phyloP scores from a whole-genome alignment of 2,797 vertebrate species.

The Octomys mimax region DNA sequence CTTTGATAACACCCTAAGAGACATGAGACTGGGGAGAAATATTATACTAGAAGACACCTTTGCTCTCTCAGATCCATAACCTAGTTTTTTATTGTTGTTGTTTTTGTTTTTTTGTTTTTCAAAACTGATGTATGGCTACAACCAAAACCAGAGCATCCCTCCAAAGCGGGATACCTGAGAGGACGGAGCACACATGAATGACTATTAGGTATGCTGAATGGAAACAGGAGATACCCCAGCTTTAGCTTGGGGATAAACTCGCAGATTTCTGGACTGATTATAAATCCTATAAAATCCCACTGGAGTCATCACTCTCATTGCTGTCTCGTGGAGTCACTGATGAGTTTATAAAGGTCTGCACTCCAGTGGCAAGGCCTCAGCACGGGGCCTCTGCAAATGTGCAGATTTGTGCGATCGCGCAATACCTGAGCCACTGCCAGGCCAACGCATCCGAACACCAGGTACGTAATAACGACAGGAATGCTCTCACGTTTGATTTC shows the following conservation, averaged over 20 bases:
- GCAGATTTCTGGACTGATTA: slow-evolving; percentile 30
- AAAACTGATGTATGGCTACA: background rate
- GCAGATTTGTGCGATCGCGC: background rate
- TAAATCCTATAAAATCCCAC: background rate
- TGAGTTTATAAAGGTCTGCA: background rate
- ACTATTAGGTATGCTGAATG: background rate
- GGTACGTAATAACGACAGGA: background rate
- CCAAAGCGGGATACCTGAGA: background rate
- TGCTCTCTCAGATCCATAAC: background rate
- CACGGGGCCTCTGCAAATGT: background rate
- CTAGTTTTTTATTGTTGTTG: too few relatives aligned
- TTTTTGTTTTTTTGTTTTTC: background rate
- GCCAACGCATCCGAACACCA: background rate
- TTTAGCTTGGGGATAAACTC: background rate
- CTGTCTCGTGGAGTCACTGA: background rate
- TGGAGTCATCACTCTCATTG: background rate
- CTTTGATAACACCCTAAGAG: background rate
- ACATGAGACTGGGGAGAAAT: slow-evolving; percentile 30
- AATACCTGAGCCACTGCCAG: background rate
- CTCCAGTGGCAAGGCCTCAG: background rate
- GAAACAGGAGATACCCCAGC: background rate
- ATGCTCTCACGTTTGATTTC: background rate
- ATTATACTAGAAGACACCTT: background rate
- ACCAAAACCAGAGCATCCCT: background rate
- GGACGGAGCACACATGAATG: background rate